Percentiles rank a stretch among this genome's conserved stretches.
Conservation (phyloP, 2,113 vertebrate genomes). For the Serinus canaria region DNA sequence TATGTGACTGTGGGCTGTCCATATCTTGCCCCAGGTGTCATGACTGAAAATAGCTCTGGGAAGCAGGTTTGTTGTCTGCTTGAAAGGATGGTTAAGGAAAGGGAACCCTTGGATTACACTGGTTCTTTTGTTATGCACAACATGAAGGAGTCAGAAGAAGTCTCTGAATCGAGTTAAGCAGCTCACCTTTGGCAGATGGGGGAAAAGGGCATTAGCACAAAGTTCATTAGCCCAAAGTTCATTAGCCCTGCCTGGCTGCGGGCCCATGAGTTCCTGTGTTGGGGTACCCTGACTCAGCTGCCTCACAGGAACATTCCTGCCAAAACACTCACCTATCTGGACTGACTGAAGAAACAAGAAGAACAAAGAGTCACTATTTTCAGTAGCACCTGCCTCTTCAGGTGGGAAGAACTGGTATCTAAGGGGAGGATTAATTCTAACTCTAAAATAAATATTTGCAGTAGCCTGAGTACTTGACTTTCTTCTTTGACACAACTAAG, state of each 20-base stretch:
- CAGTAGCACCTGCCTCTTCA: not conserved
- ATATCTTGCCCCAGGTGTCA: not conserved
- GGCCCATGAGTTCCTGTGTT: not conserved
- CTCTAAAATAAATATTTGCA: not conserved
- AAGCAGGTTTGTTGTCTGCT: not conserved
- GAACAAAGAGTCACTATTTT: not conserved
- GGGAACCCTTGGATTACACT: not conserved
- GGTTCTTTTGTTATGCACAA: not conserved
- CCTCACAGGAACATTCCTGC: not conserved
- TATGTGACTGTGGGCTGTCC: not conserved
- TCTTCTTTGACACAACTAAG: not conserved
- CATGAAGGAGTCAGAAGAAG: not conserved
- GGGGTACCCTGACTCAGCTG: not conserved
- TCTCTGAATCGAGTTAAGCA: not conserved
- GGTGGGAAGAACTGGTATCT: not conserved
- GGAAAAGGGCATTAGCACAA: not conserved
- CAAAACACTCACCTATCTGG: not conserved
- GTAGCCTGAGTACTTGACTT: not conserved
- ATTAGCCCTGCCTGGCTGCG: rapidly evolving
- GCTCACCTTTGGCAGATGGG: not conserved
- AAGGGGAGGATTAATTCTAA: not conserved
- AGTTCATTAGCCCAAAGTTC: not conserved
- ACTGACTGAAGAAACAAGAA: not conserved
- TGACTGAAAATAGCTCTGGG: not conserved
- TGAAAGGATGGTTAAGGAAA: not conserved